phyloP scores from a whole-genome alignment of 2,113 vertebrate species.

The Panthera tigris region DNA sequence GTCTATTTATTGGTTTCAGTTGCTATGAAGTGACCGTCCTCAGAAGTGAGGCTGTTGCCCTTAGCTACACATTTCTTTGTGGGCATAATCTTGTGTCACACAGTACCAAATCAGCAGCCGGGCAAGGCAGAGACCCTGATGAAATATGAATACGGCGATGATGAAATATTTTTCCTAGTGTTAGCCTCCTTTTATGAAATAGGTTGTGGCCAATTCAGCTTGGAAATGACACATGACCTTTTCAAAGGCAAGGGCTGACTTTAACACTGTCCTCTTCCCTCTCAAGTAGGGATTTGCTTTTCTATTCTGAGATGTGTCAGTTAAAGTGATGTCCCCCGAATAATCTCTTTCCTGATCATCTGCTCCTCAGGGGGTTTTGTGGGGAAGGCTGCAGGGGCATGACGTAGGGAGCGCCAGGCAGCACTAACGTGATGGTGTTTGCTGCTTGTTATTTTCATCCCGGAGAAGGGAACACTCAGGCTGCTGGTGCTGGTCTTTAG shows the following conservation, averaged over 20 bases:
- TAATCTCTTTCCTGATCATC: background rate
- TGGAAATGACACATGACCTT: background rate
- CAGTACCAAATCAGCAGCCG: background rate
- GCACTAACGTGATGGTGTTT: rapidly evolving
- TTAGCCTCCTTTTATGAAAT: background rate
- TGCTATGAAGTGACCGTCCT: constrained; percentile 63
- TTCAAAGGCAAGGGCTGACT: background rate
- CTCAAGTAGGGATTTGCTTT: background rate
- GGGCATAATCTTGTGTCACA: constrained; percentile 44
- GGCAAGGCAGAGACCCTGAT: background rate
- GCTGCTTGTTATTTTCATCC: background rate
- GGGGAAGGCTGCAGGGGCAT: background rate
- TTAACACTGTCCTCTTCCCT: background rate
- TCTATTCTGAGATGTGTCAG: background rate
- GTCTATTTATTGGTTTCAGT: constrained; percentile 57
- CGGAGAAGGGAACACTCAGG: background rate
- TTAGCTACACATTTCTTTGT: constrained; percentile 68
- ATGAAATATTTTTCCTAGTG: background rate
- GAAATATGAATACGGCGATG: background rate
- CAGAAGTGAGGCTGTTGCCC: constrained; percentile 62
- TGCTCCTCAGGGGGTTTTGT: too few species aligned
- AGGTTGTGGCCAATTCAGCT: background rate
- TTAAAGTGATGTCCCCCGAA: background rate
- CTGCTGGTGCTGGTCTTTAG: background rate
- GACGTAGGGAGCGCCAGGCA: too few species aligned